Conservation (phyloP, 2,797 vertebrate species). For the Squalus acanthias region DNA sequence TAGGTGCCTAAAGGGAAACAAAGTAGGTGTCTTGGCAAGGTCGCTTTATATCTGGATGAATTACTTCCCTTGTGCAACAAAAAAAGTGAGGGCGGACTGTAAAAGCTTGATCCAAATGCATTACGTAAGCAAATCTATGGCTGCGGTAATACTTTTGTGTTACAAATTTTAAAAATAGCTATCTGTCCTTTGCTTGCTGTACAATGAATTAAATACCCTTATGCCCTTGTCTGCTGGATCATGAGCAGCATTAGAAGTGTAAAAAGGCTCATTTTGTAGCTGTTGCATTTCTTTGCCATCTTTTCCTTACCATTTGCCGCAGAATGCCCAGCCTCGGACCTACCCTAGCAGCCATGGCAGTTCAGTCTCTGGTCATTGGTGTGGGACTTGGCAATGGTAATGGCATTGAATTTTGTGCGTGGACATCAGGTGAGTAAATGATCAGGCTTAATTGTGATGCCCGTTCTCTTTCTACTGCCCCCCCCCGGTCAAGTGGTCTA, state of each 20-base stretch:
- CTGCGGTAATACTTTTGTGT: not conserved
- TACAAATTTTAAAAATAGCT: not conserved
- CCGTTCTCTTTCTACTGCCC: too few relatives aligned
- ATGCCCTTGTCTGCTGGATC: not conserved
- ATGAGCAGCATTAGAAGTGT: not conserved
- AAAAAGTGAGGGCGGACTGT: not conserved
- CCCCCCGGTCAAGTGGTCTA: not conserved
- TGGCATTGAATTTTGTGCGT: too few relatives aligned
- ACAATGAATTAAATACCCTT: not conserved
- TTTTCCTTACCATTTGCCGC: not conserved
- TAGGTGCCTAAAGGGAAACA: slow-evolving; percentile 52
- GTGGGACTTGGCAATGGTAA: too few relatives aligned
- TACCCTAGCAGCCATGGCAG: not conserved
- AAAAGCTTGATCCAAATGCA: not conserved
- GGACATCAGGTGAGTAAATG: too few relatives aligned
- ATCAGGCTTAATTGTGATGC: not conserved
- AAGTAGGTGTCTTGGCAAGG: slow-evolving; percentile 59
- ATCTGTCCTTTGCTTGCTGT: not conserved
- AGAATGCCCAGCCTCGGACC: not conserved
- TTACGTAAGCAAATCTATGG: not conserved
- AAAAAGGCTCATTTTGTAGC: not conserved
- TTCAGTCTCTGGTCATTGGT: not conserved
- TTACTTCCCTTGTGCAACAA: not conserved
- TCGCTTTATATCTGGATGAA: not conserved
- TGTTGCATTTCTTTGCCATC: not conserved